A percentile compares a stretch with the other conserved stretches of the same genome.
phyloP scores from a whole-genome alignment of 2,888 invertebrate genomes.

The Caradrina kadenii region DNA sequence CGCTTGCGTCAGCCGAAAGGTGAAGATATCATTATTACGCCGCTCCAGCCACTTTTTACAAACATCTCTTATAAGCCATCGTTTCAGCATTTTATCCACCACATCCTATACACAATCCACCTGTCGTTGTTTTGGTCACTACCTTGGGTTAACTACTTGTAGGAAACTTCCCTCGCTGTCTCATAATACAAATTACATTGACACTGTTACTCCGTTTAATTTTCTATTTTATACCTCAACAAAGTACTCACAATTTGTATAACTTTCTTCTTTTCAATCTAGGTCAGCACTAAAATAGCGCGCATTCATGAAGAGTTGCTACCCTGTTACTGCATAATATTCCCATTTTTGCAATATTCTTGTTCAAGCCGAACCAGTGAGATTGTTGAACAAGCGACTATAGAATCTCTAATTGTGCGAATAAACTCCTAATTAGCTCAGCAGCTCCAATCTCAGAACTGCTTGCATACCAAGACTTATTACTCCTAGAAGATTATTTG shows the following conservation, averaged over 20 bases:
- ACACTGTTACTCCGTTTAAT: not conserved
- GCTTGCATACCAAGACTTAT: conserved; percentile 48
- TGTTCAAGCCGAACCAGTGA: conserved; percentile 25
- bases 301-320: conserved; percentile 25
- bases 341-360: conserved; percentile 44
- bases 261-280: conserved; percentile 31
- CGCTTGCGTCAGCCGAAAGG: too few relatives aligned
- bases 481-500: conserved; percentile 44
- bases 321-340: conserved; percentile 30
- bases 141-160: too few relatives aligned
- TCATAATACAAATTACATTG: not conserved
- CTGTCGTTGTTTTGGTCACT: too few relatives aligned
- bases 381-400: conserved; percentile 58
- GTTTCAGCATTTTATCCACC: too few relatives aligned
- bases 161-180: too few relatives aligned
- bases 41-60: too few relatives aligned
- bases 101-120: too few relatives aligned
- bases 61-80: too few relatives aligned
- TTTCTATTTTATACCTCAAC: not conserved
- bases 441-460: conserved; percentile 63
- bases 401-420: conserved; percentile 64
- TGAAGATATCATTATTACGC: too few relatives aligned
- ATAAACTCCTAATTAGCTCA: conserved; percentile 71
- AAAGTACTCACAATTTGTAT: conserved; percentile 8
- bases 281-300: conserved; percentile 26